These are phyloP conservation scores for Turdus rufiventris DNA, from an alignment of 2,113 vertebrate species.

Conservation along the genomic window DNA sequence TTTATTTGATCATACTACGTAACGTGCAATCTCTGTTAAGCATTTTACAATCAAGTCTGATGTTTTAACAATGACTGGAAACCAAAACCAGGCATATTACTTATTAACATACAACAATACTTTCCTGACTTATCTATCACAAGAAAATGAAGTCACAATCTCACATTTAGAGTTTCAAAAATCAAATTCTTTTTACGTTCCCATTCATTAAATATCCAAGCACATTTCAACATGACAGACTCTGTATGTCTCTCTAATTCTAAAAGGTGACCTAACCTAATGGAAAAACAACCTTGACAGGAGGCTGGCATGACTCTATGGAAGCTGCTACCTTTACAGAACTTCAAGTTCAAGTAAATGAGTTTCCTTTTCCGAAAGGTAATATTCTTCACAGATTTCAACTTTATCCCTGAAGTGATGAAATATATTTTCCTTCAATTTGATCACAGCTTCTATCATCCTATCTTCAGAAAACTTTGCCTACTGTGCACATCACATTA, in stretches of 20 bases:
- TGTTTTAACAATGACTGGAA: not conserved
- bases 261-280: not conserved
- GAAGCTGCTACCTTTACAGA: not conserved
- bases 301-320: not conserved
- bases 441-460: not conserved
- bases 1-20: not conserved
- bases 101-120: not conserved
- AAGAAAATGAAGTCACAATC: not conserved
- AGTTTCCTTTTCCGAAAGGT: not conserved
- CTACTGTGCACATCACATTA: not conserved
- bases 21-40: not conserved
- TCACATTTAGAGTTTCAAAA: not conserved
- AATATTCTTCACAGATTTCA: conserved; percentile 18
- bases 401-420: not conserved
- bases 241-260: accelerated
- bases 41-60: not conserved
- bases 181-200: not conserved
- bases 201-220: not conserved
- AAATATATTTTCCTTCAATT: not conserved
- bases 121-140: not conserved
- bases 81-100: not conserved
- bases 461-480: not conserved
- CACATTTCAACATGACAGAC: not conserved
- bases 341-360: not conserved
- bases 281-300: not conserved